A percentile compares a stretch with the other conserved stretches of the same genome.
Conservation (phyloP, 1,140 invertebrate species). For the Battus philenor region DNA sequence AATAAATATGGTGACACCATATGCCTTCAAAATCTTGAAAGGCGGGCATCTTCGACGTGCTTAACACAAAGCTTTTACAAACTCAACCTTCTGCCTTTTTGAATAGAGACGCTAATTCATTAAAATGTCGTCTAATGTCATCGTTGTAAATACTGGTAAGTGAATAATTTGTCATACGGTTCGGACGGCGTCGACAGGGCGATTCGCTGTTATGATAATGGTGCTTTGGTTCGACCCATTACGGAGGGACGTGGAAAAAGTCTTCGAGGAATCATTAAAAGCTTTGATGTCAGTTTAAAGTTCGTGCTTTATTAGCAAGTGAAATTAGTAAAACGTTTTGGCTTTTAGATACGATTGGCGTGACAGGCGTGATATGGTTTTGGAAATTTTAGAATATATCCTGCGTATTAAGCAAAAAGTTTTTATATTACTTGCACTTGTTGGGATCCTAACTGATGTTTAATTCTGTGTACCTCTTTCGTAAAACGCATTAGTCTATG, state of each 20-base stretch:
- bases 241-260: conserved; percentile 23
- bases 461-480: too few species aligned
- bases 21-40: conserved; percentile 55
- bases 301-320: background rate
- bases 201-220: conserved; percentile 56
- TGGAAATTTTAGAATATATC: too few species aligned
- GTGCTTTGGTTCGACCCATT: conserved; percentile 33
- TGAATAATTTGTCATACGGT: conserved; percentile 64
- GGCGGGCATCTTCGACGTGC: background rate
- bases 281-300: conserved; percentile 20
- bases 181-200: conserved; percentile 51
- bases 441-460: too few species aligned
- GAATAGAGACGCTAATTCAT: too few species aligned
- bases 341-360: too few species aligned
- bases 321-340: background rate
- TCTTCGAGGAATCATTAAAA: conserved; percentile 22
- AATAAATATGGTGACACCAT: conserved; percentile 62
- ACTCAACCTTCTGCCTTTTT: conserved; percentile 14
- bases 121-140: background rate
- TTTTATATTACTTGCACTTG: too few species aligned
- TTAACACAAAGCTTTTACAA: conserved; percentile 15
- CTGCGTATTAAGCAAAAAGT: too few species aligned
- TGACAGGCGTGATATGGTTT: too few species aligned
- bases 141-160: conserved; percentile 34
- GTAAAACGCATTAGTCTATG: too few species aligned